phyloP scores from a whole-genome alignment of 2,113 vertebrate genomes.

The Uropsilus gracilis region DNA sequence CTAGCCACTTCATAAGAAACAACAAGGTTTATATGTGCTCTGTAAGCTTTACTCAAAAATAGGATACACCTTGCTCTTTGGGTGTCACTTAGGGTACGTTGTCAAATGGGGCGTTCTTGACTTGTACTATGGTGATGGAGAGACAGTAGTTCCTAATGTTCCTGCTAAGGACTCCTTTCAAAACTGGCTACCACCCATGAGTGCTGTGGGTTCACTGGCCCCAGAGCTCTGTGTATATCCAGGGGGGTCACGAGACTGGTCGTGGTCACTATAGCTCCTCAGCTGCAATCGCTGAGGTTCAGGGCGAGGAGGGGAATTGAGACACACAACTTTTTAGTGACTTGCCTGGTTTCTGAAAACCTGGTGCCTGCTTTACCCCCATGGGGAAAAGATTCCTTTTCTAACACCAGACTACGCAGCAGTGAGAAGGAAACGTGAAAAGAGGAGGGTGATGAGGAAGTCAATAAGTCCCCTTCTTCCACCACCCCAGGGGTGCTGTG shows the following conservation, averaged over 20 bases:
- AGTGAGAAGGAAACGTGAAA: neutral
- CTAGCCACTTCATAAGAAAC: neutral
- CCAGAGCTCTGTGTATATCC: neutral
- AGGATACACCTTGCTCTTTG: neutral
- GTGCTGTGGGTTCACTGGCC: neutral
- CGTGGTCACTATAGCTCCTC: neutral
- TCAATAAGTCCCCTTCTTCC: neutral
- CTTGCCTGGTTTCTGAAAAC: neutral
- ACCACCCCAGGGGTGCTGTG: neutral
- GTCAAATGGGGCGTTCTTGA: neutral
- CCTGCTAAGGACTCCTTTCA: neutral
- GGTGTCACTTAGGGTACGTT: neutral
- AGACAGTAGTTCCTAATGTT: neutral
- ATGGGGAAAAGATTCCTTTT: neutral
- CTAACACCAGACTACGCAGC: neutral
- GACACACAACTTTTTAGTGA: neutral
- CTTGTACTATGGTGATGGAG: accelerated
- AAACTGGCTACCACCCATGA: neutral
- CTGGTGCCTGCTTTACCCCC: neutral
- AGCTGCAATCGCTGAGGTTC: neutral
- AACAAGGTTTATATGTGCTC: neutral
- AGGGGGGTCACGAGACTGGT: neutral
- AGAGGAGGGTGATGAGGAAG: neutral
- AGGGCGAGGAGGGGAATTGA: no score
- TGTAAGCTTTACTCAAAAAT: neutral